Percentiles rank a stretch among this genome's conserved stretches.
Conservation (phyloP, 2,888 invertebrate species). For the Hydrotaea cyrtoneurina region DNA sequence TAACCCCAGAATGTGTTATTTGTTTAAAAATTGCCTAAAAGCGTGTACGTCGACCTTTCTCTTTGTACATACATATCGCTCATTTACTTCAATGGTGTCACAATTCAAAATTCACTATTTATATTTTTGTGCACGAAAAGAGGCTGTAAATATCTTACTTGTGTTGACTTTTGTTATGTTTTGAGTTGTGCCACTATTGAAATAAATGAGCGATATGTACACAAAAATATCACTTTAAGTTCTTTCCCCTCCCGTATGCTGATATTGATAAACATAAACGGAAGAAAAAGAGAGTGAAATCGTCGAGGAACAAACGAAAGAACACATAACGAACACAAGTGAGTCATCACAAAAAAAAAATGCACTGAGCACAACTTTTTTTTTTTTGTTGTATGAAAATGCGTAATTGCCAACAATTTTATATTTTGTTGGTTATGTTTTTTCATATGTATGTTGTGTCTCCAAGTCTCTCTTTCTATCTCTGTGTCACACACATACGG, state of each 20-base stretch:
- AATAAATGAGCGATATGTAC: no score
- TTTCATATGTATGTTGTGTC: background rate
- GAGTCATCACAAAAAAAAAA: conserved; percentile 14
- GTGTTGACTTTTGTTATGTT: no score
- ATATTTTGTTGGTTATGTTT: conserved; percentile 13
- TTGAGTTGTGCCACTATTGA: background rate
- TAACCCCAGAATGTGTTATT: no score
- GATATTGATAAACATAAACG: background rate
- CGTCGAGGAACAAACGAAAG: background rate
- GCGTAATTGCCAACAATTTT: conserved; percentile 9
- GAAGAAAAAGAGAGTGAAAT: conserved; percentile 17
- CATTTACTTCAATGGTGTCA: no score
- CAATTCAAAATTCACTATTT: no score
- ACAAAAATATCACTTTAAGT: background rate
- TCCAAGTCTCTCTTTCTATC: background rate
- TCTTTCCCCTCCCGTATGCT: background rate
- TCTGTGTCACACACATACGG: background rate
- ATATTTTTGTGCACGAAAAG: no score
- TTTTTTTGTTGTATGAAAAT: background rate
- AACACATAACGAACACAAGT: background rate
- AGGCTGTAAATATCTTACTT: no score
- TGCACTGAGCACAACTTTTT: background rate
- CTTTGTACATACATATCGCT: no score
- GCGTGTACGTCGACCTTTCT: no score
- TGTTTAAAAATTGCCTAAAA: no score